Evolutionary conservation across 2,797 vertebrate genomes (phyloP), one percentile per base, ranked within the genome.

Genomic region (Steatocranus sp.): DNA sequence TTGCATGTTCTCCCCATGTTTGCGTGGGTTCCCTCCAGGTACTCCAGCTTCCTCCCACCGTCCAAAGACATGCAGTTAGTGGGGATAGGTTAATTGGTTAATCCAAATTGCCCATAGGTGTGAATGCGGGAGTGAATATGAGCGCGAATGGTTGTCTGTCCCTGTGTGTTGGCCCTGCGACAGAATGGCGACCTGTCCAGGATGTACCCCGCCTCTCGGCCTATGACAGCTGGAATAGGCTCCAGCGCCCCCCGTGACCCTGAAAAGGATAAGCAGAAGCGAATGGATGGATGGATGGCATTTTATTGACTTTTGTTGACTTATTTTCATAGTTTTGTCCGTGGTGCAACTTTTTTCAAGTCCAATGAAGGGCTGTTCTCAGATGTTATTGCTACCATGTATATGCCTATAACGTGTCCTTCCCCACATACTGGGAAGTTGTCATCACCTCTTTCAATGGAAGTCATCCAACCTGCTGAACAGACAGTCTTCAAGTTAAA

Each of bases 11-110:
- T 27, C 51, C 51, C 23, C 1, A 3, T 27, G 12, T 54, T 27
- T 27, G 51, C 1, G 2, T 27, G 51, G 51, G 51, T 53, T 53
- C 23, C 51, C 51, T 53, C 12, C 12, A 0, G 51, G 51, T 15
- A 53, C 23, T 27, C 12, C 4, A 1, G 51, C 12, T 53, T 53
- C 51, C 48, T 0, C 9, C 5, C 51, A 25, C 1, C 0, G 3
- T 53, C 0, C 23, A 53, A 53, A 53, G 51, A 25, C 51, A 53
- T 53, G 51, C 51, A 53, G 23, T 2, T 53, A 1, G 51, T 53
- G 23, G 7, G 51, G 7, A 53, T 8, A 0, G 51, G 51, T 25
- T 53, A 25, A 53, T 53, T 53, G 23, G 0, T 0, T 8, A 53
- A 53, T 53, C 51, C 4, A 53, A 53, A 53, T 53, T 8, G 23